Conservation (phyloP, 2,888 invertebrate species). For the Trichopoda pennipes region DNA sequence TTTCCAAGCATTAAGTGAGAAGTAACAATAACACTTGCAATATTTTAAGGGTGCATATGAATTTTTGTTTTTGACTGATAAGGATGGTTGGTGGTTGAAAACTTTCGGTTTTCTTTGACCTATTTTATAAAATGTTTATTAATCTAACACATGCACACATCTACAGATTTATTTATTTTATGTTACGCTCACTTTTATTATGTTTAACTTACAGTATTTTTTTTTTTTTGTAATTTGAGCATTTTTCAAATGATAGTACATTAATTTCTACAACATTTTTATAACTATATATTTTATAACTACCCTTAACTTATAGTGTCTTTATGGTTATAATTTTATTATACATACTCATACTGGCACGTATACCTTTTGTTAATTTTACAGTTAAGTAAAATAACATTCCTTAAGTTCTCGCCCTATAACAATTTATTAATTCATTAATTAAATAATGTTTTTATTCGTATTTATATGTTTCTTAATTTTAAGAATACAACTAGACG, state of each 20-base stretch:
- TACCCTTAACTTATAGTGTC: background rate
- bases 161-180: too few species aligned
- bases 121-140: constrained; percentile 66
- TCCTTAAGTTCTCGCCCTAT: too few species aligned
- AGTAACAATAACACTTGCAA: background rate
- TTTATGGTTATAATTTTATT: too few species aligned
- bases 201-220: background rate
- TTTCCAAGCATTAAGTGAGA: background rate
- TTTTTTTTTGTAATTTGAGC: background rate
- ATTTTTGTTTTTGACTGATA: background rate
- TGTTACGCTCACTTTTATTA: background rate
- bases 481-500: too few species aligned
- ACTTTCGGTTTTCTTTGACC: constrained; percentile 62
- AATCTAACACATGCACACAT: constrained; percentile 57
- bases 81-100: constrained; percentile 30
- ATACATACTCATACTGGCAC: too few species aligned
- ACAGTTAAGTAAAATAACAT: too few species aligned
- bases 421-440: too few species aligned
- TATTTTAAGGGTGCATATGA: constrained; percentile 44
- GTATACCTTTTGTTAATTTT: too few species aligned
- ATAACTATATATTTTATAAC: too few species aligned
- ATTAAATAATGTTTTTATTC: too few species aligned
- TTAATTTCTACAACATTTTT: background rate
- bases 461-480: too few species aligned
- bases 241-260: background rate